phyloP scores from a whole-genome alignment of 2,888 invertebrate genomes.

The Watsonalla cultraria region DNA sequence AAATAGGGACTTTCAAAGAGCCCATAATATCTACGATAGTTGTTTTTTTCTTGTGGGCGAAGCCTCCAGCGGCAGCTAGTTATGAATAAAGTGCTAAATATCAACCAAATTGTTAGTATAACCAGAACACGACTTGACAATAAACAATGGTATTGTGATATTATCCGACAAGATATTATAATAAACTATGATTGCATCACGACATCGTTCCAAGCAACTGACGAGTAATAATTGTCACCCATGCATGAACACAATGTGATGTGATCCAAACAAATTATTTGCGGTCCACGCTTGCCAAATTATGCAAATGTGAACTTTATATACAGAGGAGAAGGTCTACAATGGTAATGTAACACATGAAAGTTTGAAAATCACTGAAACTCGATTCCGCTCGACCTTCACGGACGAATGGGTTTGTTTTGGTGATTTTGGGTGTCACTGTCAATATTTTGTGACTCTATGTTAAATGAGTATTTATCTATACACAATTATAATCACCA shows the following conservation, averaged over 20 bases:
- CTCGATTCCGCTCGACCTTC: conserved; percentile 26
- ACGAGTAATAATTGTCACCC: conserved; percentile 39
- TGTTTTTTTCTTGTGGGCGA: no score
- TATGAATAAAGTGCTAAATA: no score
- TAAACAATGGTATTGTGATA: neutral
- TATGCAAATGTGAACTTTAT: conserved; percentile 18
- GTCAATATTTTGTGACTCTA: neutral
- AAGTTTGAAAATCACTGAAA: neutral
- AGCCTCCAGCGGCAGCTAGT: no score
- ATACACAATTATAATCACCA: no score
- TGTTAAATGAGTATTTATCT: neutral
- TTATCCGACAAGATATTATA: conserved; percentile 3
- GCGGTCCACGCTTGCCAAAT: conserved; percentile 9
- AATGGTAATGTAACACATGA: neutral
- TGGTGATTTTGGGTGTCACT: conserved; percentile 5
- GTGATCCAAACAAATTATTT: conserved; percentile 16
- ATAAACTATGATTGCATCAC: conserved; percentile 9
- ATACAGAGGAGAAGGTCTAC: neutral
- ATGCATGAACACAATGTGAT: conserved; percentile 52
- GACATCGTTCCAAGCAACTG: conserved; percentile 10
- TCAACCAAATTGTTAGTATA: no score
- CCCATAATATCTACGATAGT: no score
- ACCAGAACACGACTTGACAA: no score
- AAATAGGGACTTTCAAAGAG: no score
- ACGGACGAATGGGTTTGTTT: conserved; percentile 28